phyloP scores from a whole-genome alignment of 2,113 vertebrate species.

The Passer montanus region DNA sequence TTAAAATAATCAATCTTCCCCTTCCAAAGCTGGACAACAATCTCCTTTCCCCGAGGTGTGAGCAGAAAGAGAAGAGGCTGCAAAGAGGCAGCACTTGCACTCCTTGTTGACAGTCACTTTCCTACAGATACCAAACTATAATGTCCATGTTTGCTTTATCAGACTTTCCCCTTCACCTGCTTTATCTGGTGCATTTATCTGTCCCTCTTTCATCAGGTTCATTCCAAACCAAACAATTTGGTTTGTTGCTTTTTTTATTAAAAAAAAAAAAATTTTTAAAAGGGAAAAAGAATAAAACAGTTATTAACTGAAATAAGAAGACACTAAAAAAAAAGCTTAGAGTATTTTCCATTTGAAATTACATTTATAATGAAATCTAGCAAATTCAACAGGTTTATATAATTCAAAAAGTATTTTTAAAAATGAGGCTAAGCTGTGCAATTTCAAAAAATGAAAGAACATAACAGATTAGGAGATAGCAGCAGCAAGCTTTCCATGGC shows the following conservation, averaged over 20 bases:
- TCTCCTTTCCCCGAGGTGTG: not conserved
- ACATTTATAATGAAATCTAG: not conserved
- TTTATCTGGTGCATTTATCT: not conserved
- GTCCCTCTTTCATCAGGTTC: not conserved
- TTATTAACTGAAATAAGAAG: not conserved
- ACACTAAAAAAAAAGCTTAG: not conserved
- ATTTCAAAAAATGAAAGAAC: not conserved
- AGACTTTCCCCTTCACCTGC: not conserved
- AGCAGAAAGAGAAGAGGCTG: not conserved
- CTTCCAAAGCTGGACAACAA: not conserved
- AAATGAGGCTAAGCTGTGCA: not conserved
- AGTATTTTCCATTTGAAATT: not conserved
- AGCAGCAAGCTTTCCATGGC: not conserved
- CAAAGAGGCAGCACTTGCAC: not conserved
- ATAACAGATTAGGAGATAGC: not conserved
- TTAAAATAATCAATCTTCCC: not conserved
- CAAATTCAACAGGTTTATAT: not conserved
- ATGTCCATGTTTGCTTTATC: not conserved
- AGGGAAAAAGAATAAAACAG: not conserved
- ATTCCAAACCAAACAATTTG: not conserved
- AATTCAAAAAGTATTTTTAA: not conserved
- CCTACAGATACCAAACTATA: not conserved
- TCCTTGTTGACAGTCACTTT: not conserved
- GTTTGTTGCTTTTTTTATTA: not conserved
- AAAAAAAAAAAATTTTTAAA: not conserved